Conservation (phyloP, 1,140 invertebrate species). For the Aporrectodea caliginosa region DNA sequence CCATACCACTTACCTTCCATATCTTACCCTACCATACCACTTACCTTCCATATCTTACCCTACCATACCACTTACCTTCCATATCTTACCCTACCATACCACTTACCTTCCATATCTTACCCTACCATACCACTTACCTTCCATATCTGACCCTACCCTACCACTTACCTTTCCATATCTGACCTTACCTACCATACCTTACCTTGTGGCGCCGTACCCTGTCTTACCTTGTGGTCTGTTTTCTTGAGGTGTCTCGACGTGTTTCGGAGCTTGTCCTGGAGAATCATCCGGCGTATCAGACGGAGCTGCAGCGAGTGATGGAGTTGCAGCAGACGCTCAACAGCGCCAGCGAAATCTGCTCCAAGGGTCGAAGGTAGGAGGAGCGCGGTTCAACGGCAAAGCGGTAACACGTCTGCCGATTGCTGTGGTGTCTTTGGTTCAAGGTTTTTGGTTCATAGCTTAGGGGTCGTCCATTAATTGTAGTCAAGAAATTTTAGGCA, state of each 20-base stretch:
- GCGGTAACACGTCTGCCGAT: no score
- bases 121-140: not conserved
- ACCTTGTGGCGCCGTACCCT: not conserved
- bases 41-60: no score
- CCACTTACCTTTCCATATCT: not conserved
- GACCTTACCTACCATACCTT: not conserved
- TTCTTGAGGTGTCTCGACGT: constrained; percentile 68
- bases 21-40: not conserved
- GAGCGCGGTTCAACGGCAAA: no score
- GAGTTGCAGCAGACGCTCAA: constrained; percentile 71
- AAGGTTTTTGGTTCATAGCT: no score
- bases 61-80: no score
- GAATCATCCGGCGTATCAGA: constrained; percentile 76
- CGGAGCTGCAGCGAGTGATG: constrained; percentile 76
- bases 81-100: no score
- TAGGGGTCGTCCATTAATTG: no score
- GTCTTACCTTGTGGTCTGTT: not conserved
- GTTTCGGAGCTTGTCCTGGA: constrained; percentile 85
- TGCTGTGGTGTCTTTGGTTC: no score
- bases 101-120: not conserved
- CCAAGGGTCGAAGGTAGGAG: constrained; percentile 46
- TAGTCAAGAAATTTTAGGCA: no score
- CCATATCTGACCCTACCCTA: constrained; percentile 2
- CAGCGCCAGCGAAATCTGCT: constrained; percentile 47
- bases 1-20: not conserved